These are phyloP conservation scores for Pseudolycoriella hygida DNA, from an alignment of 2,888 invertebrate genomes.

Conservation along the genomic window DNA sequence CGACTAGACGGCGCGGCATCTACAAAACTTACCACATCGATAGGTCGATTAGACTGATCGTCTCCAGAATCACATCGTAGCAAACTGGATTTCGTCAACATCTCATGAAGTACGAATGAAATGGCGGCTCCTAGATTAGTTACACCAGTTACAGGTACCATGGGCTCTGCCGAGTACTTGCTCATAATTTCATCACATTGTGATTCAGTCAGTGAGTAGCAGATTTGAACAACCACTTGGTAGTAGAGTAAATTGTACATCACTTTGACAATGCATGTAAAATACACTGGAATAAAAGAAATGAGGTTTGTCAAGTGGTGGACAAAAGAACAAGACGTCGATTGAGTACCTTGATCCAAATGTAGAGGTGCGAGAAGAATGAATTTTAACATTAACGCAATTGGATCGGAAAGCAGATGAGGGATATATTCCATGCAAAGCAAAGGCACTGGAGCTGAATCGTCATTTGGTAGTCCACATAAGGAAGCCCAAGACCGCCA, in stretches of 20 bases:
- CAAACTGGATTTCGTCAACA: slow-evolving; percentile 21
- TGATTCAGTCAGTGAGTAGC: slow-evolving; percentile 44
- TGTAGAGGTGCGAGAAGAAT: slow-evolving; percentile 69
- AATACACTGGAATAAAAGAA: slow-evolving; percentile 49
- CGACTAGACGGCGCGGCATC: no score
- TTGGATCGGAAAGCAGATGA: slow-evolving; percentile 69
- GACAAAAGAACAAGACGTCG: no score
- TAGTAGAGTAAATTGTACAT: slow-evolving; percentile 80
- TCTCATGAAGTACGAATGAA: slow-evolving; percentile 24
- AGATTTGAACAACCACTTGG: slow-evolving; percentile 69
- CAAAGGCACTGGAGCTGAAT: slow-evolving; percentile 23
- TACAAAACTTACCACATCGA: no score
- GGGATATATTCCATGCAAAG: slow-evolving; percentile 48
- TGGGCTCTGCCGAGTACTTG: slow-evolving; percentile 15
- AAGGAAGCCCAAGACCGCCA: slow-evolving; percentile 31
- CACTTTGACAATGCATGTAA: slow-evolving; percentile 70
- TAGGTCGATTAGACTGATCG: no score
- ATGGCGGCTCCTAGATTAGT: slow-evolving; percentile 23
- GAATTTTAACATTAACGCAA: slow-evolving; percentile 71
- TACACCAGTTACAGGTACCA: slow-evolving; percentile 9
- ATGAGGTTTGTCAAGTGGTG: no score
- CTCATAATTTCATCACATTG: slow-evolving; percentile 38
- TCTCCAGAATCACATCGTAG: slow-evolving; percentile 24
- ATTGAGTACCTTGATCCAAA: slow-evolving; percentile 69
- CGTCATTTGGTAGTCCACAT: slow-evolving; percentile 22